Evolutionary conservation across 2,888 invertebrate genomes (phyloP).

Genomic region (Pristionchus fissidentatus): DNA sequence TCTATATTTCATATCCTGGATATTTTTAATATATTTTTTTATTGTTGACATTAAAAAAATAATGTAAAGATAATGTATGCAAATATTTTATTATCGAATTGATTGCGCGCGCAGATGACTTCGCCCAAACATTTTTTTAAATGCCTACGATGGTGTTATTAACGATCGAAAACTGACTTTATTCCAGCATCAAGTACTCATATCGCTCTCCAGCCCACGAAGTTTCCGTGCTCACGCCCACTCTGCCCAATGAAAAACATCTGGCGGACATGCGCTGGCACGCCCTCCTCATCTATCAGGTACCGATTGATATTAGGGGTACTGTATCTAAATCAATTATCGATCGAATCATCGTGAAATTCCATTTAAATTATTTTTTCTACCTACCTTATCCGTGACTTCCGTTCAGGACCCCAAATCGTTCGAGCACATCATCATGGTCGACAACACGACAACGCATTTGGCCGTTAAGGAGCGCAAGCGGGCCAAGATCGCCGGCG

Average conservation of each 20-base stretch:
- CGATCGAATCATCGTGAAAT: no score
- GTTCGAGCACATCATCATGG: slow-evolving; percentile 59
- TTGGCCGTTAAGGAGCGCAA: slow-evolving; percentile 43
- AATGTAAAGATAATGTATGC: no score
- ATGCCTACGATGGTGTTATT: no score
- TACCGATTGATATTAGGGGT: slow-evolving; percentile 4
- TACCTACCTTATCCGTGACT: neutral
- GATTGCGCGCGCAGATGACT: no score
- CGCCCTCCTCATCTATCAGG: slow-evolving; percentile 62
- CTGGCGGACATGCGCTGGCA: slow-evolving; percentile 69
- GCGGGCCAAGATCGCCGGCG: slow-evolving; percentile 40
- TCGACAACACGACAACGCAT: slow-evolving; percentile 64
- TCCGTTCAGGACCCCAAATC: slow-evolving; percentile 55
- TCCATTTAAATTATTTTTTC: neutral
- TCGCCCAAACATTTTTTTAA: slow-evolving; percentile 9
- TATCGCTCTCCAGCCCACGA: slow-evolving; percentile 56
- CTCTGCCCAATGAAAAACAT: slow-evolving; percentile 58
- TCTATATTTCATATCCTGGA: no score
- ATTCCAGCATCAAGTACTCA: slow-evolving; percentile 62
- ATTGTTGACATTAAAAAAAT: no score
- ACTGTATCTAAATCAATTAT: no score
- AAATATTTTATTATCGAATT: neutral
- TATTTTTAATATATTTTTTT: no score
- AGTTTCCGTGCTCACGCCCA: slow-evolving; percentile 56
- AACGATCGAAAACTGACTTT: neutral